These are phyloP conservation scores for Bimastos eiseni DNA, from an alignment of 2,888 invertebrate genomes.

Conservation along the genomic window DNA sequence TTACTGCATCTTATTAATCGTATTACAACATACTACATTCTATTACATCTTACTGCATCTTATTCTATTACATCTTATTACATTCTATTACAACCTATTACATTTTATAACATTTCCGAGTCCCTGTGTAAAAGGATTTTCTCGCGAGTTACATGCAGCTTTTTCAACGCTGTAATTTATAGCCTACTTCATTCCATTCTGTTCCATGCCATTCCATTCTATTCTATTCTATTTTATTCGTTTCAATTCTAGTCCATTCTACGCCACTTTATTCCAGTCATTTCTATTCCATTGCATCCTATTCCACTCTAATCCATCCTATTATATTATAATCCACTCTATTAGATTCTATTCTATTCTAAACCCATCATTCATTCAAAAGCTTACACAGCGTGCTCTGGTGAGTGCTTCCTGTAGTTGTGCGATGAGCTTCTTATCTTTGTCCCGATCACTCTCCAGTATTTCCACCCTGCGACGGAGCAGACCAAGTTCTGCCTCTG, in stretches of 20 bases:
- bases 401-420: conserved; percentile 55
- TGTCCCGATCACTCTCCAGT: conserved; percentile 54
- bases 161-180: too few species aligned
- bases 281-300: too few species aligned
- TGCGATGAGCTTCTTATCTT: conserved; percentile 60
- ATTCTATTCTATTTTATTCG: too few species aligned
- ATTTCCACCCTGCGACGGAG: conserved; percentile 57
- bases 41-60: not conserved
- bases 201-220: too few species aligned
- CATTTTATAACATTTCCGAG: not conserved
- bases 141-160: too few species aligned
- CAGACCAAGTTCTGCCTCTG: conserved; percentile 64
- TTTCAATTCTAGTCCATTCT: too few species aligned
- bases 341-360: not conserved
- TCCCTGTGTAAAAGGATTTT: too few species aligned
- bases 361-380: too few species aligned
- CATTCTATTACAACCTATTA: not conserved
- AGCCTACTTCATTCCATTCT: too few species aligned
- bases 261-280: too few species aligned
- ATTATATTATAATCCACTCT: not conserved
- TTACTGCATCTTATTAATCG: too few species aligned
- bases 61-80: not conserved
- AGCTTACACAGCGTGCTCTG: conserved; percentile 47
- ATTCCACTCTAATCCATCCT: not conserved
- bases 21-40: not conserved